Conservation (phyloP, 2,888 invertebrate species). For the Nysson spinosus region DNA sequence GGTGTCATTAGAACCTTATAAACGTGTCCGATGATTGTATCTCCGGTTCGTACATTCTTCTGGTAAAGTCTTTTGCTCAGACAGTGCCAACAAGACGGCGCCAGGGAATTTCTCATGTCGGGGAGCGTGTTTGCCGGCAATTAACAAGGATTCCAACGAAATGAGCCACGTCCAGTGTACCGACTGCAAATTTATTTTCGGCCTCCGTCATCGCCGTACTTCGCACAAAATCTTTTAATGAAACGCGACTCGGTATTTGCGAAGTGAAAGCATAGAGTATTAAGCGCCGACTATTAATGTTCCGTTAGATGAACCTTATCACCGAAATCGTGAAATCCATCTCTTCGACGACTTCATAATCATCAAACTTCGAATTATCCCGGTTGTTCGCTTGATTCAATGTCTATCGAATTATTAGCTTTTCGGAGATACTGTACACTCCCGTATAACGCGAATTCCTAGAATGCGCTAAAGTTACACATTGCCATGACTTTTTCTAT, state of each 20-base stretch:
- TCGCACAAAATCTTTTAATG: constrained; percentile 8
- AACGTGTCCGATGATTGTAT: constrained; percentile 22
- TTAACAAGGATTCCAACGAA: constrained; percentile 57
- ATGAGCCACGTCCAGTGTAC: constrained; percentile 36
- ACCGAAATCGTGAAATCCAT: no score
- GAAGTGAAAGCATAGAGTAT: constrained; percentile 1
- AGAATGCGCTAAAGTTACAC: no score
- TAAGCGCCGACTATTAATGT: neutral
- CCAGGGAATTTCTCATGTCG: constrained; percentile 58
- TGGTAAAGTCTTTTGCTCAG: constrained; percentile 36
- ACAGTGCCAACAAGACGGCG: constrained; percentile 55
- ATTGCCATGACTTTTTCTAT: no score
- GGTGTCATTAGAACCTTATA: constrained; percentile 1
- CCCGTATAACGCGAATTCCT: no score
- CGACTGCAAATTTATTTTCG: constrained; percentile 40
- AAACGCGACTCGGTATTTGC: constrained; percentile 11
- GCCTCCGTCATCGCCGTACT: neutral
- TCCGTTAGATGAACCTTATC: neutral
- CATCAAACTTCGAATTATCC: no score
- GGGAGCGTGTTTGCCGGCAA: constrained; percentile 54
- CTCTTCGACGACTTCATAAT: no score
- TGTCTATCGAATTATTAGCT: no score
- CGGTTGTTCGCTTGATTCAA: no score
- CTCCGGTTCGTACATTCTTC: constrained; percentile 24
- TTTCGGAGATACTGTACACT: no score